Evolutionary conservation across 2,113 vertebrate species (phyloP).

Genomic region (Labeo catla): DNA sequence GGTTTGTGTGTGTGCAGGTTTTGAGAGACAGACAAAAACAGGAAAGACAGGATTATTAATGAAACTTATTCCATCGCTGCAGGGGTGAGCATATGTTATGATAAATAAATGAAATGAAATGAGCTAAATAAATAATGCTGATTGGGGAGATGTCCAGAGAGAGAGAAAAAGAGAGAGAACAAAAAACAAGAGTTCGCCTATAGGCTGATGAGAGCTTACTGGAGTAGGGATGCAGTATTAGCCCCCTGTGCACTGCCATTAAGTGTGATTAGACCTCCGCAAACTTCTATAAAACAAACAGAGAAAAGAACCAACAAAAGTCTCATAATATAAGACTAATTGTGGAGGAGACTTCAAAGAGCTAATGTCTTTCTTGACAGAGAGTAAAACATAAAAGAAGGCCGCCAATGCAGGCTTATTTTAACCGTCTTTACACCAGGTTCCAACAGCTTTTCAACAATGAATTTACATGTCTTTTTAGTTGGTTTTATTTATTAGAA

Average conservation of each 20-base stretch:
- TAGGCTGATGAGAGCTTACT: slow-evolving; percentile 38
- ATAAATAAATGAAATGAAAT: slow-evolving; percentile 56
- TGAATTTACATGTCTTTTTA: not conserved
- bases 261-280: slow-evolving; percentile 36
- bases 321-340: slow-evolving; percentile 2
- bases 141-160: slow-evolving; percentile 42
- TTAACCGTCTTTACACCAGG: not conserved
- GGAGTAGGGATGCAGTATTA: slow-evolving; percentile 41
- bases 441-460: not conserved
- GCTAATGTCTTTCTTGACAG: not conserved
- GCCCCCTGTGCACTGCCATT: slow-evolving; percentile 33
- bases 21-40: slow-evolving; percentile 23
- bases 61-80: slow-evolving; percentile 42
- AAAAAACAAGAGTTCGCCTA: slow-evolving; percentile 6
- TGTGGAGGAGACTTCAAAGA: slow-evolving; percentile 22
- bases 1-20: slow-evolving; percentile 14
- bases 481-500: not conserved
- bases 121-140: slow-evolving; percentile 52
- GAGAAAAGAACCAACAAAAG: slow-evolving; percentile 19
- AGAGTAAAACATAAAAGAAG: slow-evolving; percentile 22
- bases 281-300: slow-evolving; percentile 23
- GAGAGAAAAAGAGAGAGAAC: slow-evolving; percentile 36
- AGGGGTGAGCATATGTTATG: slow-evolving; percentile 50
- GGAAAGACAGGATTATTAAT: slow-evolving; percentile 49
- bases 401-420: not conserved